Base-by-base conservation (phyloP, 2,113 vertebrate genomes). In the Pholis gunnellus region DNA sequence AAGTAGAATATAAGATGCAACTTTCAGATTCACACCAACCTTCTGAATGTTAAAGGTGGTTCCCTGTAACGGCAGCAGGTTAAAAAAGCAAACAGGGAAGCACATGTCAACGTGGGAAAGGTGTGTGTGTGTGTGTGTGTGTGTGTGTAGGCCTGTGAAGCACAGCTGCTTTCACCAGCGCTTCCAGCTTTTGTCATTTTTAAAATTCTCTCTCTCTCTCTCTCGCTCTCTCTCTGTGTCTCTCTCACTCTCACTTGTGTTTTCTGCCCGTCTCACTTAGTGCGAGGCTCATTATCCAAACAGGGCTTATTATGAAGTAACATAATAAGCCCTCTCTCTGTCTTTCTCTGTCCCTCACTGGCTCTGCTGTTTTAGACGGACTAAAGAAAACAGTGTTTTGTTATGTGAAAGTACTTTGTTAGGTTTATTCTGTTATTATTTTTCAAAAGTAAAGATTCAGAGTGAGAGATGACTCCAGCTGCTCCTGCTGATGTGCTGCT, bases 181-280 rank as follows among this genome's bases (percentile, higher is more conserved):
- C 70, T 74, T 36, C n/a, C 22, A 66, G 61, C 67, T 72, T 73
- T 54, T 75, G 54, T 64, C 60, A 80, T 83, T 80, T 85, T 76
- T 38, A 22, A 82, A 84, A 81, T 68, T 36, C 40, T 18, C 42
- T 64, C 17, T 64, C 48, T n/a, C 34, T 56, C 18, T 52, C 10
- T 20, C 9, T 76, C 3, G 38, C 6, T 48, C 63, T n/a, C 10
- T 60, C 17, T 48, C 42, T 31, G 27, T 40, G 9, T 29, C 7
- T 44, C 6, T 67, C 18, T 46, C 29, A 31, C 61, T 79, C 70
- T 72, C 73, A 52, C 68, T 27, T 61, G 54, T 65, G 63, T 64
- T 68, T 76, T 71, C 69, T 78, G 77, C 50, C 18, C 74, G 0
- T 72, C 65, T 81, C 77, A 56, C 57, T 72, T 14, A 34, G 59